A percentile compares a stretch with the other conserved stretches of the same genome.
Evolutionary conservation across 2,113 vertebrate genomes (phyloP).

Genomic region (Oostethus manadensis): DNA sequence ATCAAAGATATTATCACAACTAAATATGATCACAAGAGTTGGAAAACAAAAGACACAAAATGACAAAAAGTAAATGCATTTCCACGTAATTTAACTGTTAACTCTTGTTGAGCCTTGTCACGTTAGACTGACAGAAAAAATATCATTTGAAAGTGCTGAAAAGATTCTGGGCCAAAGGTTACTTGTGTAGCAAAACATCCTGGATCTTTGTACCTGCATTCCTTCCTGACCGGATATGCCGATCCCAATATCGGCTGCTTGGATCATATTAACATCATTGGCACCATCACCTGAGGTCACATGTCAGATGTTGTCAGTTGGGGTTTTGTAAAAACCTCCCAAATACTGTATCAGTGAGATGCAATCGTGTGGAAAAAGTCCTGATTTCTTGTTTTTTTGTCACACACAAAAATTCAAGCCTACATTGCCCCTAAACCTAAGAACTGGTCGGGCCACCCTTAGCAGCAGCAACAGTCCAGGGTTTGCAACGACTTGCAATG

Average conservation of each 20-base stretch:
- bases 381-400: no score
- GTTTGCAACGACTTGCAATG: no score
- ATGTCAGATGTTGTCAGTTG: background rate
- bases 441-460: no score
- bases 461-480: no score
- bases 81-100: background rate
- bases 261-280: conserved; percentile 96
- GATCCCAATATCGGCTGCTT: conserved; percentile 88
- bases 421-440: no score
- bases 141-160: no score
- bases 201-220: conserved; percentile 82
- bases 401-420: no score
- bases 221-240: conserved; percentile 95
- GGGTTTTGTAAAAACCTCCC: background rate
- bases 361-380: no score
- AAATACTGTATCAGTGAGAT: no score
- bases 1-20: background rate
- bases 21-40: background rate
- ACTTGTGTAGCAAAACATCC: background rate
- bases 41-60: background rate
- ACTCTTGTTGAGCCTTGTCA: no score
- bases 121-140: no score
- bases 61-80: background rate
- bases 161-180: no score
- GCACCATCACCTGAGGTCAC: conserved; percentile 85